Conservation (phyloP, 2,888 invertebrate genomes). For the Ophion obscuratus region DNA sequence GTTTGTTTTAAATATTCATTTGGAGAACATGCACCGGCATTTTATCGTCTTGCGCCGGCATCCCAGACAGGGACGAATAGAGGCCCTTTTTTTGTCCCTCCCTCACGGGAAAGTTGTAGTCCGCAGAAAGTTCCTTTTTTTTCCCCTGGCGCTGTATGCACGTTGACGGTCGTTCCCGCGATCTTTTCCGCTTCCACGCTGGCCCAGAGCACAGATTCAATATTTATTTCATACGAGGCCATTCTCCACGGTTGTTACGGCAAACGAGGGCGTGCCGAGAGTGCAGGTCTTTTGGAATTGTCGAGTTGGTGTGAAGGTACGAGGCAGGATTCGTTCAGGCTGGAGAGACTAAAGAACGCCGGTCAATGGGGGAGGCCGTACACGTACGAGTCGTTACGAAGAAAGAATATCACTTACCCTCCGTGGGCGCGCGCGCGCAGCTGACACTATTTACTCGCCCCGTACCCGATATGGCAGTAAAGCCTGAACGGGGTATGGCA, state of each 20-base stretch:
- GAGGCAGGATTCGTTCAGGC: not conserved
- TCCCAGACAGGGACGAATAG: conserved; percentile 56
- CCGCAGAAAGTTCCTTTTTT: conserved; percentile 31
- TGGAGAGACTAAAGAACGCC: not conserved
- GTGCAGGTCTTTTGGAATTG: not conserved
- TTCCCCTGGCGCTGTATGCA: conserved; percentile 38
- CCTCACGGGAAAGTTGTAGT: conserved; percentile 60
- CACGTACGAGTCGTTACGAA: conserved; percentile 34
- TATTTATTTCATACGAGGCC: conserved; percentile 71
- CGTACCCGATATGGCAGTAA: conserved; percentile 13
- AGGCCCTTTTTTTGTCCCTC: conserved; percentile 65
- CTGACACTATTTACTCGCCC: conserved; percentile 24
- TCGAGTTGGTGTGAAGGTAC: not conserved
- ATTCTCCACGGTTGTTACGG: conserved; percentile 31
- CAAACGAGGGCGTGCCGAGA: conserved; percentile 10
- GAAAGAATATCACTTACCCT: conserved; percentile 36
- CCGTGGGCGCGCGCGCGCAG: not conserved
- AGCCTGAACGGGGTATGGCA: conserved; percentile 10
- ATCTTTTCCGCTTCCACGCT: conserved; percentile 17
- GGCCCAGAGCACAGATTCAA: conserved; percentile 71
- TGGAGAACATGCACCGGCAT: conserved; percentile 68
- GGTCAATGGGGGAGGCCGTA: not conserved
- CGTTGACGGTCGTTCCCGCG: conserved; percentile 24
- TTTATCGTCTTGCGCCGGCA: conserved; percentile 75
- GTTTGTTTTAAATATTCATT: conserved; percentile 81